Percentiles rank a stretch among this genome's conserved stretches.
Evolutionary conservation across 2,888 invertebrate genomes (phyloP).

Genomic region (Brachylomia viminalis): DNA sequence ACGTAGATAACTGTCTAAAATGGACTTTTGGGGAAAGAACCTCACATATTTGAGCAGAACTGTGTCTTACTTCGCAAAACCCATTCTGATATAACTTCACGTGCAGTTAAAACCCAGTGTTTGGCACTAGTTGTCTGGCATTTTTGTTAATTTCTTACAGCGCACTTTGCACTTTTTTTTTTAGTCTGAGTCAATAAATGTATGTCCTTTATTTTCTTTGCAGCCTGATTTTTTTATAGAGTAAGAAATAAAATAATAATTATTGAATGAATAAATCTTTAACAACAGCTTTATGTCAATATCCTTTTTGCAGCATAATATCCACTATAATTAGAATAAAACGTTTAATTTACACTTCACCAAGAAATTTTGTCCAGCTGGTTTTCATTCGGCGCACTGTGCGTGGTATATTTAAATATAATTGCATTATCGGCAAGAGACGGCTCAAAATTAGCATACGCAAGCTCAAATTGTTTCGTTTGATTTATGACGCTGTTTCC

Average conservation of each 20-base stretch:
- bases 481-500: constrained; percentile 58
- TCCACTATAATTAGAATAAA: neutral
- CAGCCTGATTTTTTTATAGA: too few relatives aligned
- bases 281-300: neutral
- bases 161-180: too few relatives aligned
- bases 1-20: too few relatives aligned
- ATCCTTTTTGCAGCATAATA: neutral
- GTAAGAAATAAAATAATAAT: neutral
- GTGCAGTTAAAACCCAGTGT: too few relatives aligned
- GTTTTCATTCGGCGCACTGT: constrained; percentile 19
- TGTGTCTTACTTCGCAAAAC: neutral
- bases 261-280: neutral
- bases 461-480: constrained; percentile 66
- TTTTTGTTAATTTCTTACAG: too few relatives aligned
- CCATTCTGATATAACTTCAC: too few relatives aligned
- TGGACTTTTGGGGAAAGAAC: too few relatives aligned
- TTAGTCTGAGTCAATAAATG: too few relatives aligned
- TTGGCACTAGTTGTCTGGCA: too few relatives aligned
- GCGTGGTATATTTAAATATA: constrained; percentile 68
- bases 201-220: too few relatives aligned
- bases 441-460: constrained; percentile 65
- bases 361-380: neutral
- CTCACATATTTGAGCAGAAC: too few relatives aligned
- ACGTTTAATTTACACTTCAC: neutral
- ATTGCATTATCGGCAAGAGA: constrained; percentile 69